Conservation (phyloP, 2,888 invertebrate species). For the Venustoraphidia nigricollis region DNA sequence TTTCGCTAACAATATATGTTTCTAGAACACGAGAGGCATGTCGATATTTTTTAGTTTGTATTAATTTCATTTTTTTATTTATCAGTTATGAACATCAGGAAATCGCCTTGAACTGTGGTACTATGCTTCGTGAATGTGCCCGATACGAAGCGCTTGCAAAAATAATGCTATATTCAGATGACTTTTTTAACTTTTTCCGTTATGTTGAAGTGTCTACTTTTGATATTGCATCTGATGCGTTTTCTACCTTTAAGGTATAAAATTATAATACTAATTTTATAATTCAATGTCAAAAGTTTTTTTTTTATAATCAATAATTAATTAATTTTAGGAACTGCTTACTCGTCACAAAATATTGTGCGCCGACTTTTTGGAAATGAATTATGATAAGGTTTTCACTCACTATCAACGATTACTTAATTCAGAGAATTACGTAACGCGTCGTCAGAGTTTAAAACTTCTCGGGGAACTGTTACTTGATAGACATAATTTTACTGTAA, state of each 20-base stretch:
- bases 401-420: conserved; percentile 94
- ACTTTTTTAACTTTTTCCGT: conserved; percentile 99
- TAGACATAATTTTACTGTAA: conserved; percentile 95
- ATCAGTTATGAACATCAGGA: conserved; percentile 93
- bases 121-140: conserved; percentile 97
- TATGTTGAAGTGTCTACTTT: conserved; percentile 99
- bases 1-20: background rate
- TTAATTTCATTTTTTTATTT: conserved; percentile 15
- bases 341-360: conserved; percentile 90
- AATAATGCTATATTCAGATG: conserved; percentile 93
- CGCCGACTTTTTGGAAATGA: conserved; percentile 96
- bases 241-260: conserved; percentile 96
- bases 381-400: conserved; percentile 96
- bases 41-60: conserved; percentile 3
- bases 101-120: conserved; percentile 97
- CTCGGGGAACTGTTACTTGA: conserved; percentile 94
- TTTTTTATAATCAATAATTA: conserved; percentile 17
- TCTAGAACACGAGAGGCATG: no score
- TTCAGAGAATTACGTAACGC: conserved; percentile 98
- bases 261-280: background rate
- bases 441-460: conserved; percentile 95
- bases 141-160: conserved; percentile 96
- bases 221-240: conserved; percentile 99
- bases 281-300: conserved; percentile 9
- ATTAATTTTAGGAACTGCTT: conserved; percentile 56